These are phyloP conservation scores for Hypolimnas misippus DNA, from an alignment of 2,888 invertebrate genomes.

Conservation along the genomic window DNA sequence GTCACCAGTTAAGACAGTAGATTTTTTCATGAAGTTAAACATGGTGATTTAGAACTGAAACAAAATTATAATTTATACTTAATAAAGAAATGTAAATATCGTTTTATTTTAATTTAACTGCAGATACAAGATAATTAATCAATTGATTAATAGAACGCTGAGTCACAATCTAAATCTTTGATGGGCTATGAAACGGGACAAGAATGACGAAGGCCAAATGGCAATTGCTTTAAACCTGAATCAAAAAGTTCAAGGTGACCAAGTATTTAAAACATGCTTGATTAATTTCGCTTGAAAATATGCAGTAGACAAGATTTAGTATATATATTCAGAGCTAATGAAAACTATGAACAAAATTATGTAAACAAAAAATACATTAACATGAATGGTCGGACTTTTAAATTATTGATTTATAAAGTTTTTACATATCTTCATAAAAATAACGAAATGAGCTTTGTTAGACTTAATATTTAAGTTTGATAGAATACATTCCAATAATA, in stretches of 20 bases:
- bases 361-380: too few species aligned
- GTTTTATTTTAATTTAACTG: background rate
- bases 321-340: background rate
- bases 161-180: slow-evolving; percentile 19
- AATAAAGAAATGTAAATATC: too few species aligned
- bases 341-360: too few species aligned
- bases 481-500: too few species aligned
- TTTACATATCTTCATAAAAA: too few species aligned
- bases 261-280: slow-evolving; percentile 29
- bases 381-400: too few species aligned
- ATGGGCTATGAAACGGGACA: slow-evolving; percentile 33
- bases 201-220: slow-evolving; percentile 34
- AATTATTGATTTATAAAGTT: too few species aligned
- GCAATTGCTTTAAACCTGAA: slow-evolving; percentile 34
- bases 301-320: slow-evolving; percentile 9
- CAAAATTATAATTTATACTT: slow-evolving; percentile 43
- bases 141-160: slow-evolving; percentile 3
- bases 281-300: slow-evolving; percentile 28
- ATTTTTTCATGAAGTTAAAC: slow-evolving; percentile 98
- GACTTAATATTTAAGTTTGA: too few species aligned
- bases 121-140: background rate
- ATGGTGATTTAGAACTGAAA: slow-evolving; percentile 82
- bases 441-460: too few species aligned
- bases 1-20: slow-evolving; percentile 83
- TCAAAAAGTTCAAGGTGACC: slow-evolving; percentile 40